Percentiles rank a stretch among this genome's conserved stretches.
These are phyloP conservation scores for Pseudachorutes palmiensis DNA, from an alignment of 1,140 invertebrate genomes.

Conservation along the genomic window DNA sequence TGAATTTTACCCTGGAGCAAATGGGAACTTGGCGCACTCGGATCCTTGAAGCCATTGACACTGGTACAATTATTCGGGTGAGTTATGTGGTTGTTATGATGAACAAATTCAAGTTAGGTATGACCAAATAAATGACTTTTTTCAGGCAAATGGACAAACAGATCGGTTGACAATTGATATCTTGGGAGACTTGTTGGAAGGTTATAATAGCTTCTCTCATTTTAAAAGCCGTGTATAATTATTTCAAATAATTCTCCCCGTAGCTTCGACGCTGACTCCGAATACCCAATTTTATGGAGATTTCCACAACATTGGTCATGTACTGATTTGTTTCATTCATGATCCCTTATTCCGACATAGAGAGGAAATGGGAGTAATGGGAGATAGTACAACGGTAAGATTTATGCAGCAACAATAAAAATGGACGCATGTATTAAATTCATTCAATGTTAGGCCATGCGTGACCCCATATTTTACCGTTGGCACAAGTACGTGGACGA, in stretches of 20 bases:
- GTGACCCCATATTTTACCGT: slow-evolving; percentile 76
- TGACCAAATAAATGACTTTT: too few species aligned
- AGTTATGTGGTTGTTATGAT: too few species aligned
- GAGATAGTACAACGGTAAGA: slow-evolving; percentile 1
- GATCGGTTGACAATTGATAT: slow-evolving; percentile 53
- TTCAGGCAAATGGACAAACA: neutral
- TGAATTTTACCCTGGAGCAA: too few species aligned
- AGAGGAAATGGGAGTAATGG: slow-evolving; percentile 6
- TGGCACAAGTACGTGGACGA: slow-evolving; percentile 74
- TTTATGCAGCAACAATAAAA: neutral
- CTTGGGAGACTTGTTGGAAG: slow-evolving; percentile 53
- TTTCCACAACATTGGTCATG: slow-evolving; percentile 62
- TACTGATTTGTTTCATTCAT: slow-evolving; percentile 58
- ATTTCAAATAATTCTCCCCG: slow-evolving; percentile 55
- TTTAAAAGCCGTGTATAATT: too few species aligned
- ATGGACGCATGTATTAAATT: neutral
- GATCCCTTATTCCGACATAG: slow-evolving; percentile 54
- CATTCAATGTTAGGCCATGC: slow-evolving; percentile 40
- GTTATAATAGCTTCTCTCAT: neutral
- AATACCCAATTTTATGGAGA: slow-evolving; percentile 60
- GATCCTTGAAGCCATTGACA: slow-evolving; percentile 63
- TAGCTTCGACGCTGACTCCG: slow-evolving; percentile 58
- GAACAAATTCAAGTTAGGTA: neutral
- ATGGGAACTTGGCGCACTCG: slow-evolving; percentile 65
- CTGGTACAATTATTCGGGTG: slow-evolving; percentile 48